These are phyloP conservation scores for Myotis brandtii DNA, from an alignment of 2,113 vertebrate species.

Conservation along the genomic window DNA sequence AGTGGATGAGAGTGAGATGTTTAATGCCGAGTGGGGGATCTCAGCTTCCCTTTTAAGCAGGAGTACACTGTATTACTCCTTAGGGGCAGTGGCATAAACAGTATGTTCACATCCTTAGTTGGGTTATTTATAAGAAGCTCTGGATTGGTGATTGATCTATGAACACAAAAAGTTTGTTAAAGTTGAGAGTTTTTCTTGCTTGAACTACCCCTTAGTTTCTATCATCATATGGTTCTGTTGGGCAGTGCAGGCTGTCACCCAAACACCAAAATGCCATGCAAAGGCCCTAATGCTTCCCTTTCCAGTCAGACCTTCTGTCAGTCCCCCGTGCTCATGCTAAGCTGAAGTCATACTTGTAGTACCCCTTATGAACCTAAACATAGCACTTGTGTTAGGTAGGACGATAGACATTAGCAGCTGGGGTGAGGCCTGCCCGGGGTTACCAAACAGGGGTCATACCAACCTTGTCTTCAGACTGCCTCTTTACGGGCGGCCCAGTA, in stretches of 20 bases:
- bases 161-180: background rate
- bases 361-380: background rate
- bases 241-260: too few relatives aligned
- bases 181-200: constrained; percentile 22
- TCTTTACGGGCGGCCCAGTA: too few relatives aligned
- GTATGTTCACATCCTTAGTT: background rate
- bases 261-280: background rate
- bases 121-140: background rate
- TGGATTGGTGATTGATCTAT: background rate
- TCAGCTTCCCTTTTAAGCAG: background rate
- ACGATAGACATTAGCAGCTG: too few relatives aligned
- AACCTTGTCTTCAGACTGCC: too few relatives aligned
- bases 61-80: background rate
- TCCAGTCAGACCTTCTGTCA: background rate
- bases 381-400: background rate
- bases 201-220: background rate
- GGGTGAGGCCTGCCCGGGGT: too few relatives aligned
- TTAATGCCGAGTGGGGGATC: background rate
- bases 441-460: too few relatives aligned
- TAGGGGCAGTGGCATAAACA: background rate
- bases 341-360: background rate
- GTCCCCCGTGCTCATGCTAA: background rate
- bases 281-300: background rate
- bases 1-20: background rate
- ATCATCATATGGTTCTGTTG: background rate